Conservation (phyloP, 2,797 vertebrate genomes). For the Macrochelys suwanniensis region DNA sequence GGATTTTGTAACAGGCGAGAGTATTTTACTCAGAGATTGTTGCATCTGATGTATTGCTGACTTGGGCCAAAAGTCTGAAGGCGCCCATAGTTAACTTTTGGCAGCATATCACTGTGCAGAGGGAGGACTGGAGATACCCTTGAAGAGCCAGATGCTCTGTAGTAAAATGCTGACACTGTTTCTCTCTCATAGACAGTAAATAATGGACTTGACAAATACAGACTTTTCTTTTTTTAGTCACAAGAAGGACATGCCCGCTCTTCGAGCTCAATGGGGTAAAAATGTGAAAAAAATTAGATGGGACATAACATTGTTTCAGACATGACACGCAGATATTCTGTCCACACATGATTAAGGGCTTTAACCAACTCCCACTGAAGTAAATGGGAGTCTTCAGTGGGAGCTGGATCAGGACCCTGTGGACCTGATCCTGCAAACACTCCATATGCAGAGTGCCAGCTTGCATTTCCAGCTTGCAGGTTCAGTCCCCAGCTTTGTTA, state of each 20-base stretch:
- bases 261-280: not conserved
- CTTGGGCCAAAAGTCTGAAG: not conserved
- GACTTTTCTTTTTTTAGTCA: not conserved
- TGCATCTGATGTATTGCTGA: not conserved
- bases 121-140: not conserved
- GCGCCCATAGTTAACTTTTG: not conserved
- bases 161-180: not conserved
- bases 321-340: not conserved
- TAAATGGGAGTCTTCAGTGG: not conserved
- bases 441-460: not conserved
- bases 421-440: not conserved
- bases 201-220: not conserved
- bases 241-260: not conserved
- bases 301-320: not conserved
- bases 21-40: not conserved
- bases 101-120: not conserved
- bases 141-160: not conserved
- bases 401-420: not conserved
- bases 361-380: not conserved
- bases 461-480: not conserved
- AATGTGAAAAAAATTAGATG: not conserved
- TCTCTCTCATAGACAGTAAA: not conserved
- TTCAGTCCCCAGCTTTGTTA: not conserved
- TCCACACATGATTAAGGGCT: not conserved
- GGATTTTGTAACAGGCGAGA: not conserved